These are phyloP conservation scores for Haplochromis burtoni DNA, from an alignment of 2,113 vertebrate genomes.

Conservation along the genomic window DNA sequence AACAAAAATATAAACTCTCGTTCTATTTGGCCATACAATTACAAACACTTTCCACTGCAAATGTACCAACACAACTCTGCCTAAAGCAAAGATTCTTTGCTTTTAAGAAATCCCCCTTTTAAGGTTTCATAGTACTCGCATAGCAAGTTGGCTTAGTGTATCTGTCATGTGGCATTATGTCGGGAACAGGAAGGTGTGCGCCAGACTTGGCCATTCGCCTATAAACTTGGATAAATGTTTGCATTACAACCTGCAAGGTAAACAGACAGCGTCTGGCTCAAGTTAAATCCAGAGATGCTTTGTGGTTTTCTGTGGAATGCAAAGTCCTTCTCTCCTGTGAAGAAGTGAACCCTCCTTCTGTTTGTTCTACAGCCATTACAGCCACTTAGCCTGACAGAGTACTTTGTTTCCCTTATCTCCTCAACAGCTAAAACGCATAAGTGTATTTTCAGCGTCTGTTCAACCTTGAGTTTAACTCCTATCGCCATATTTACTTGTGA, in stretches of 20 bases:
- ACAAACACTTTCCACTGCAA: not conserved
- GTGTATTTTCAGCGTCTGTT: conserved; percentile 35
- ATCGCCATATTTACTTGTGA: conserved; percentile 47
- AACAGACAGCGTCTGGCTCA: conserved; percentile 41
- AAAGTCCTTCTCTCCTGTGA: conserved; percentile 17
- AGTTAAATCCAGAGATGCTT: conserved; percentile 35
- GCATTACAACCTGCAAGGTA: conserved; percentile 42
- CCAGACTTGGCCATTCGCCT: conserved; percentile 1
- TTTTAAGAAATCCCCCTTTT: not conserved
- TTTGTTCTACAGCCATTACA: conserved; percentile 62
- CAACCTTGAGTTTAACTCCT: conserved; percentile 39
- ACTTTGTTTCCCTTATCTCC: conserved; percentile 59
- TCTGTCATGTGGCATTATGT: conserved; percentile 30
- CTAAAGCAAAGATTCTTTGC: not conserved
- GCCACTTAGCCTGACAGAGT: conserved; percentile 56
- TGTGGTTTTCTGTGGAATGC: conserved; percentile 48
- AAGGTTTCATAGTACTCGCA: not conserved
- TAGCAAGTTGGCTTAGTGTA: not conserved
- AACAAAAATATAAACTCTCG: not conserved
- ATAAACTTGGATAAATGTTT: conserved; percentile 42
- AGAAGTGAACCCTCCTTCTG: conserved; percentile 1
- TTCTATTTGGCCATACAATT: not conserved
- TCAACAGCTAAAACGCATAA: conserved; percentile 23
- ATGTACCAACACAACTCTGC: not conserved
- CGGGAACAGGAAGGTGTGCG: not conserved